Base-by-base conservation (phyloP, 2,113 vertebrate species). In the Rallus limicola region DNA sequence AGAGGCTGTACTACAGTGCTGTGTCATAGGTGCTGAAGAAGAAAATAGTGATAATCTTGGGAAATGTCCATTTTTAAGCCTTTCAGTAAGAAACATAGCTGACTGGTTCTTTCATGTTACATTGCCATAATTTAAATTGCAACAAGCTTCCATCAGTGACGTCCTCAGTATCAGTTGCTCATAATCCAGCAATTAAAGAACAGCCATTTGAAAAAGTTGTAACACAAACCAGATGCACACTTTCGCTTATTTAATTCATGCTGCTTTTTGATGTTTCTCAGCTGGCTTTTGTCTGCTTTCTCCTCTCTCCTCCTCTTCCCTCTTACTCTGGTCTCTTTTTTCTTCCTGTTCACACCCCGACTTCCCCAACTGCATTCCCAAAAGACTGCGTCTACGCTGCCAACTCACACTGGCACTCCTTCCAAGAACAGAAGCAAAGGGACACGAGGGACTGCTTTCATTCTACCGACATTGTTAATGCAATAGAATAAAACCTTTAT, bases 161-260 rank as follows among this genome's bases (percentile, higher is more conserved):
- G 13, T 53, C 78, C 72, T 89, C 44, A 53, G 34, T 46, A 67
- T 70, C 90, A 60, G 46, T 46, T 90, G 42, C 24, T 88, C 67
- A 34, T 34, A 72, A 82, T 60, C 34, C 76, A 90, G 33, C 14
- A 92, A 89, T 80, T 92, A 92, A 64, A 70, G 58, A 88, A 84
- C 28, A 90, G 64, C 5, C 5, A n/a, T 79, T 91, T 91, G 23
- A 19, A 62, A 94, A 95, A 90, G 48, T 70, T 56, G 33, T 31
- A 95, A 83, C 58, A 58, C 33, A 63, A 90, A 95, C 83, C 56
- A 93, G 82, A 93, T 64, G 40, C 11, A 50, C 11, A 38, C 70
- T 95, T 89, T 85, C 63, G 70, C 77, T 92, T 91, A 68, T 85
- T 64, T 60, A 87, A 83, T 91, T 91, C n/a, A 60, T 26, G n/a